phyloP scores from a whole-genome alignment of 2,888 invertebrate species.

The Calameuta pallipes region DNA sequence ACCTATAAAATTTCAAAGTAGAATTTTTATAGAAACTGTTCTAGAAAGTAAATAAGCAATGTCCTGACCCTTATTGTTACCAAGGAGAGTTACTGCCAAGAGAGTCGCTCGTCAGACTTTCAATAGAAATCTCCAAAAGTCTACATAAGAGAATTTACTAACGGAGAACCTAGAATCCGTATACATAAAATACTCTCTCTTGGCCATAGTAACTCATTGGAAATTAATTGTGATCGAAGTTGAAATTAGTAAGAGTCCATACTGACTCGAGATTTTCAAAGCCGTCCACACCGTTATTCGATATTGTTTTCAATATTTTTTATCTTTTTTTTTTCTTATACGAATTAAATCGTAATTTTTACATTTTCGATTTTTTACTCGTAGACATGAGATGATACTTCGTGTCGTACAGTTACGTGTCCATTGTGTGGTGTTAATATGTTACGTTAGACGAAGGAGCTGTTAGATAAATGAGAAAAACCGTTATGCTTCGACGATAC shows the following conservation, averaged over 20 bases:
- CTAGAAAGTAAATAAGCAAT: slow-evolving; percentile 50
- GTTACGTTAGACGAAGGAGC: background rate
- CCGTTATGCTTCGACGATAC: background rate
- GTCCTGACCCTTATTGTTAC: slow-evolving; percentile 34
- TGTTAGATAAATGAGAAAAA: background rate
- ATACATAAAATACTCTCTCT: background rate
- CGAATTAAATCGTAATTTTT: background rate
- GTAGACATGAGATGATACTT: background rate
- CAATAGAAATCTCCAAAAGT: slow-evolving; percentile 48
- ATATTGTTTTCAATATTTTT: background rate
- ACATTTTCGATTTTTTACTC: background rate
- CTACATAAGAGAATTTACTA: slow-evolving; percentile 37
- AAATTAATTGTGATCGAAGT: background rate
- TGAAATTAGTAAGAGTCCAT: background rate
- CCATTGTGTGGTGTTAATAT: background rate
- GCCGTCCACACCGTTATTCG: background rate
- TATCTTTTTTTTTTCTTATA: background rate
- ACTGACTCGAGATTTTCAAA: background rate
- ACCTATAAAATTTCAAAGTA: slow-evolving; percentile 37
- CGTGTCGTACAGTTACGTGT: background rate
- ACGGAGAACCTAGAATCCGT: slow-evolving; percentile 36
- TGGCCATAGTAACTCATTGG: background rate
- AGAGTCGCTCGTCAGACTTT: slow-evolving; percentile 50
- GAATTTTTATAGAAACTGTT: slow-evolving; percentile 39
- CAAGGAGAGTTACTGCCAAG: slow-evolving; percentile 34